phyloP scores from a whole-genome alignment of 2,113 vertebrate species.

The Forbesichthys agassizii region DNA sequence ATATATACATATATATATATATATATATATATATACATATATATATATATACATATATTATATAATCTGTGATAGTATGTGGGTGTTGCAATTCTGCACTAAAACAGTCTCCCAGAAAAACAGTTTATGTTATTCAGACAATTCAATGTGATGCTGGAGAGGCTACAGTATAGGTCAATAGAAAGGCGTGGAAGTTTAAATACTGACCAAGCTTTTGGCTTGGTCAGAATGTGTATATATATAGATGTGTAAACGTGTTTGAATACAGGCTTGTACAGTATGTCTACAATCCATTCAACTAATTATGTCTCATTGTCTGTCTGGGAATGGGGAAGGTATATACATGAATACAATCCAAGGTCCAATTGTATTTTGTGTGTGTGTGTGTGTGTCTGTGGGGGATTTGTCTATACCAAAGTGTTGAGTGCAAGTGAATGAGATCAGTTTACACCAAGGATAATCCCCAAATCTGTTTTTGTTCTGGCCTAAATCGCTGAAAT shows the following conservation, averaged over 20 bases:
- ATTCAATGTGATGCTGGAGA: constrained; percentile 6
- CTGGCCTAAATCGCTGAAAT: constrained; percentile 75
- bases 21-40: too few relatives aligned
- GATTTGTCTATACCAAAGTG: constrained; percentile 18
- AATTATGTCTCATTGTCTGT: constrained; percentile 38
- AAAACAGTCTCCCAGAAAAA: constrained; percentile 1
- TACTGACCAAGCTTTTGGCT: background rate
- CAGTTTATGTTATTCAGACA: constrained; percentile 11
- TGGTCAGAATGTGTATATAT: background rate
- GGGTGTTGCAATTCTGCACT: background rate
- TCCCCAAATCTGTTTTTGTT: constrained; percentile 77
- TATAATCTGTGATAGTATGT: background rate
- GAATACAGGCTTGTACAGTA: constrained; percentile 4
- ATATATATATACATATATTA: too few relatives aligned
- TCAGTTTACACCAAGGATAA: constrained; percentile 75
- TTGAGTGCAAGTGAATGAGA: constrained; percentile 71
- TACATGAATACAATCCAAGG: constrained; percentile 38
- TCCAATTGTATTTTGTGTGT: constrained; percentile 48
- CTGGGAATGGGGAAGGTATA: constrained; percentile 61
- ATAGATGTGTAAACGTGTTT: constrained; percentile 1
- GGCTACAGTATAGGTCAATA: background rate
- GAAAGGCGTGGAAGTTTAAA: background rate
- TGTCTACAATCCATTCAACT: constrained; percentile 14
- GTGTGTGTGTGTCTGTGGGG: constrained; percentile 42
- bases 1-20: too few relatives aligned